Percentiles rank a stretch among this genome's conserved stretches.
Conservation (phyloP, 64 coral and sea anemone genomes). For the Stichodactyla helianthus region DNA sequence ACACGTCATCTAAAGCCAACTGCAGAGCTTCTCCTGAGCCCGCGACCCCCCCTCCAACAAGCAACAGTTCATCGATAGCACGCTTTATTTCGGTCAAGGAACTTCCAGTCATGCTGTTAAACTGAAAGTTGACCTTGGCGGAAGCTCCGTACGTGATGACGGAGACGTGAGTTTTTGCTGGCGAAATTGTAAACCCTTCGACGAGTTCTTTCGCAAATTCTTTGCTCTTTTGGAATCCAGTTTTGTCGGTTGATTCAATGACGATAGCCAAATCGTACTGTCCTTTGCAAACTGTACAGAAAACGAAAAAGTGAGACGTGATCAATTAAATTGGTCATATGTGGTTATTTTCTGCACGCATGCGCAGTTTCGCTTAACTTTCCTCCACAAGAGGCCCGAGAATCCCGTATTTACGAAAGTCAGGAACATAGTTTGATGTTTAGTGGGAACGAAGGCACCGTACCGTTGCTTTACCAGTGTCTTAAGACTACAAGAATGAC, state of each 20-base stretch:
- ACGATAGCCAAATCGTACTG: conserved; percentile 42
- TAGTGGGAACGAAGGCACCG: too few species aligned
- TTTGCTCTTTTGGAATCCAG: conserved; percentile 31
- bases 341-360: too few species aligned
- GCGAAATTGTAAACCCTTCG: conserved; percentile 20
- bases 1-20: conserved; percentile 33
- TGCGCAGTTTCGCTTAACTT: not conserved
- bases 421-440: too few species aligned
- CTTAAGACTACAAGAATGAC: too few species aligned
- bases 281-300: conserved; percentile 27
- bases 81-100: not conserved
- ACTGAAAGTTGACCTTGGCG: not conserved
- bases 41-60: not conserved
- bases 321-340: not conserved
- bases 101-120: conserved; percentile 20
- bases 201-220: conserved; percentile 30
- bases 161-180: conserved; percentile 12
- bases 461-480: too few species aligned
- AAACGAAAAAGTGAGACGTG: not conserved
- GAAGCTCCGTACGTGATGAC: conserved; percentile 33
- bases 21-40: not conserved
- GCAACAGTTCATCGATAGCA: conserved; percentile 7
- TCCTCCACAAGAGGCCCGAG: too few species aligned
- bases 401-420: too few species aligned
- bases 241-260: conserved; percentile 28